A percentile compares a stretch with the other conserved stretches of the same genome.
phyloP scores from a whole-genome alignment of 2,888 invertebrate genomes.

The Hanleya hanleyi region DNA sequence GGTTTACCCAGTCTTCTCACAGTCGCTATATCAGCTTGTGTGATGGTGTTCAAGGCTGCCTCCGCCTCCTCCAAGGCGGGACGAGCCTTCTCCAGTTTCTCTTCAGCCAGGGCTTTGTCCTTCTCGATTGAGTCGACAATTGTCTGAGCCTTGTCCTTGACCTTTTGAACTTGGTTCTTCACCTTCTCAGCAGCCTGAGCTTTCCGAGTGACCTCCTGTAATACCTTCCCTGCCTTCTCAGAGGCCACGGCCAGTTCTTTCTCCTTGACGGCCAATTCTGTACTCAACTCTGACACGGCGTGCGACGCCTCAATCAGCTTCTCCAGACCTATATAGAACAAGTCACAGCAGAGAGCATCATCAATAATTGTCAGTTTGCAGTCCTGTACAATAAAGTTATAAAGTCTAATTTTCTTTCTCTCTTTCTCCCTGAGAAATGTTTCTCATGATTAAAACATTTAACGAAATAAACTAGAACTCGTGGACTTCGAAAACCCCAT shows the following conservation, averaged over 20 bases:
- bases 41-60: constrained; percentile 75
- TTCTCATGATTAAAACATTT: background rate
- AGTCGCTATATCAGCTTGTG: constrained; percentile 73
- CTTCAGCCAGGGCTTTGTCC: constrained; percentile 70
- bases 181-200: constrained; percentile 74
- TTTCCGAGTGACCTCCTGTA: constrained; percentile 72
- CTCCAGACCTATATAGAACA: constrained; percentile 60
- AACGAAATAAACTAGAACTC: too few relatives aligned
- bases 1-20: constrained; percentile 73
- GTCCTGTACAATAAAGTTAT: too few relatives aligned
- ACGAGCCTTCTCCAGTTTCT: constrained; percentile 70
- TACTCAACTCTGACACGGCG: constrained; percentile 84
- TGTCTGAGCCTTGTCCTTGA: constrained; percentile 74
- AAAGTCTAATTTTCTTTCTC: too few relatives aligned
- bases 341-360: background rate
- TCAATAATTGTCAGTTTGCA: too few relatives aligned
- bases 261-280: constrained; percentile 89
- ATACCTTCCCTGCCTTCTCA: constrained; percentile 82
- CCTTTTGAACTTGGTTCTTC: constrained; percentile 73
- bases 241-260: constrained; percentile 87
- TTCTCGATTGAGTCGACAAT: constrained; percentile 72
- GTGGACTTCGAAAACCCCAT: too few relatives aligned
- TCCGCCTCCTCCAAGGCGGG: constrained; percentile 74
- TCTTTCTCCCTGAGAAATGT: too few relatives aligned
- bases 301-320: constrained; percentile 72